Evolutionary conservation across 2,888 invertebrate species (phyloP), one percentile per base, ranked within the genome.

Genomic region (Eulithis testata): DNA sequence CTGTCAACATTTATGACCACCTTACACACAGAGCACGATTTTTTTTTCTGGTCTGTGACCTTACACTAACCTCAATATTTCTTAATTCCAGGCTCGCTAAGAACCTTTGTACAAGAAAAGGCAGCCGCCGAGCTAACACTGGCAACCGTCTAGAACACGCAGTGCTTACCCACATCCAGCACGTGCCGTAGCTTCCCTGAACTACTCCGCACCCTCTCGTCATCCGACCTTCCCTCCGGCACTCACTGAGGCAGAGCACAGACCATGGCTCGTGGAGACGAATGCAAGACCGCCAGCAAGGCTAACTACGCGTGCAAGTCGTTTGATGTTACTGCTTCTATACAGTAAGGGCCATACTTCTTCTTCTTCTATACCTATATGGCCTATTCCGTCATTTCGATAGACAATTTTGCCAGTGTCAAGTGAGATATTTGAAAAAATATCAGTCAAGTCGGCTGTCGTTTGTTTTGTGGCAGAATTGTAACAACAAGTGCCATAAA

Each of bases 71-170:
- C 31, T 31, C 31, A 55, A n/a, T n/a, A 14, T 53, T 37, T 50
- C 11, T 65, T 27, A 8, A 11, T 67, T 67, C 27, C 90, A 97
- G 97, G 91, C 95, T 97, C 88, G 96, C 96, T 73, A 97, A 97
- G 93, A 96, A 97, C 90, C 94, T 97, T 78, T 94, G 95, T 82
- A 96, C 96, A 68, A 95, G 96, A 79, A 96, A 97, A 94, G 96
- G 97, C 76, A 97, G 97, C 79, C 95, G 97, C 80, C 95, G 96
- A 75, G 97, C 97, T 76, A 97, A 97, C 93, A 95, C 96, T 88
- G 97, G 96, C 75, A 97, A 97, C 94, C 95, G 95, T 66, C 91
- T 97, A 89, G 97, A 97, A 94, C 95, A 97, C 86, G 94, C 96
- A 81, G 97, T 97, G 51, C 95, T 97, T 55, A 97, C 96, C 57